phyloP scores from a whole-genome alignment of 2,888 invertebrate species.

The Cinara cedri region DNA sequence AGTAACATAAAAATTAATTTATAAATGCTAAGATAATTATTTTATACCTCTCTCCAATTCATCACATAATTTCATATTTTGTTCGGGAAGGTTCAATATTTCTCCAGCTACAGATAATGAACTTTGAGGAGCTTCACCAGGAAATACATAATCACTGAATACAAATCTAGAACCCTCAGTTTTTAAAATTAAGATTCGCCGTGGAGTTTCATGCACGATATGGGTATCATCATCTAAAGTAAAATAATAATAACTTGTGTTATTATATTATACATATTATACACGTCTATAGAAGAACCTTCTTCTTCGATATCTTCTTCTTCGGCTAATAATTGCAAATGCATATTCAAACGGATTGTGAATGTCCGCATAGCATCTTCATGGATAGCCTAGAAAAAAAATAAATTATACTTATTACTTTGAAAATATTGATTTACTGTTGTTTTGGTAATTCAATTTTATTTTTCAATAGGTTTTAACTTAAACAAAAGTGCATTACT shows the following conservation, averaged over 20 bases:
- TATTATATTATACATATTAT: neutral
- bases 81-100: slow-evolving; percentile 37
- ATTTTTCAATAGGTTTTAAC: too few species aligned
- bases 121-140: slow-evolving; percentile 34
- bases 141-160: slow-evolving; percentile 54
- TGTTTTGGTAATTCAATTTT: too few species aligned
- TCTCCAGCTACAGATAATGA: slow-evolving; percentile 25
- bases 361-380: slow-evolving; percentile 43
- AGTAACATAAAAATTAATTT: neutral
- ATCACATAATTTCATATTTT: slow-evolving; percentile 29
- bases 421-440: too few species aligned
- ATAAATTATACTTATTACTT: neutral
- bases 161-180: slow-evolving; percentile 51
- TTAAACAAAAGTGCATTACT: too few species aligned
- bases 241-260: neutral
- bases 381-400: slow-evolving; percentile 37
- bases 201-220: slow-evolving; percentile 45
- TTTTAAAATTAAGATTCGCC: slow-evolving; percentile 46
- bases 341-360: slow-evolving; percentile 49
- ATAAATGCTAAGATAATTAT: neutral
- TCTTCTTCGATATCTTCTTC: slow-evolving; percentile 40
- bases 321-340: slow-evolving; percentile 48
- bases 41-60: slow-evolving; percentile 33
- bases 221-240: slow-evolving; percentile 25
- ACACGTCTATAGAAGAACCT: slow-evolving; percentile 15